A percentile compares a stretch with the other conserved stretches of the same genome.
Evolutionary conservation across 2,888 invertebrate species (phyloP).

Genomic region (Dorcus parallelipipedus): DNA sequence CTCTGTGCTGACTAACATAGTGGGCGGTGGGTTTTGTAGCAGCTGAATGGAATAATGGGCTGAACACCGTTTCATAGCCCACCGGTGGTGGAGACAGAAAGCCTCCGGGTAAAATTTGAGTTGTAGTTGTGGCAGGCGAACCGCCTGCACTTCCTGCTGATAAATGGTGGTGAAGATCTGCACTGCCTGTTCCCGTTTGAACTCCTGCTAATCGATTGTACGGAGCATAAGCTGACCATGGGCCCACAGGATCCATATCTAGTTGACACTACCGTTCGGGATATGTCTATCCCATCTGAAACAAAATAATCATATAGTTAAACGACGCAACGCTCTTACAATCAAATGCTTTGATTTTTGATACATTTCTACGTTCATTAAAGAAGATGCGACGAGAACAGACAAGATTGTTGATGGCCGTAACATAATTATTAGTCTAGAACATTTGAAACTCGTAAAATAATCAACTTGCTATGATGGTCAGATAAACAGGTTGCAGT

Average conservation of each 20-base stretch:
- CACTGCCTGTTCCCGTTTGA: constrained; percentile 64
- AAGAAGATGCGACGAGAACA: too few relatives aligned
- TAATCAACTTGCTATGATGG: too few relatives aligned
- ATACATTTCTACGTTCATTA: too few relatives aligned
- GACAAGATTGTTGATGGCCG: too few relatives aligned
- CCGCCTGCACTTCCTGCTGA: constrained; percentile 53
- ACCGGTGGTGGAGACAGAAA: constrained; percentile 74
- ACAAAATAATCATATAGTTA: neutral
- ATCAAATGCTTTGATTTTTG: too few relatives aligned
- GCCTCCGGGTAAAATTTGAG: constrained; percentile 65
- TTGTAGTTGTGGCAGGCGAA: constrained; percentile 63
- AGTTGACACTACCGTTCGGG: constrained; percentile 27
- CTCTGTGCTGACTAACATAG: constrained; percentile 59
- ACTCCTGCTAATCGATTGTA: constrained; percentile 78
- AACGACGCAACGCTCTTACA: too few relatives aligned
- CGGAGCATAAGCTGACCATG: constrained; percentile 80
- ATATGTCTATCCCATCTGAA: constrained; percentile 48
- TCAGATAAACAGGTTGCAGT: too few relatives aligned
- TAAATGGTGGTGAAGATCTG: constrained; percentile 66
- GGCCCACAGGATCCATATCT: constrained; percentile 83
- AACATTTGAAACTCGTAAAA: too few relatives aligned
- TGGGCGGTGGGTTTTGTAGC: constrained; percentile 54
- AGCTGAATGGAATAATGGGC: constrained; percentile 71
- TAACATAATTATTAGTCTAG: too few relatives aligned
- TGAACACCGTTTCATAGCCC: constrained; percentile 78